These are phyloP conservation scores for Cheilinus undulatus DNA, from an alignment of 2,113 vertebrate genomes.

Conservation along the genomic window DNA sequence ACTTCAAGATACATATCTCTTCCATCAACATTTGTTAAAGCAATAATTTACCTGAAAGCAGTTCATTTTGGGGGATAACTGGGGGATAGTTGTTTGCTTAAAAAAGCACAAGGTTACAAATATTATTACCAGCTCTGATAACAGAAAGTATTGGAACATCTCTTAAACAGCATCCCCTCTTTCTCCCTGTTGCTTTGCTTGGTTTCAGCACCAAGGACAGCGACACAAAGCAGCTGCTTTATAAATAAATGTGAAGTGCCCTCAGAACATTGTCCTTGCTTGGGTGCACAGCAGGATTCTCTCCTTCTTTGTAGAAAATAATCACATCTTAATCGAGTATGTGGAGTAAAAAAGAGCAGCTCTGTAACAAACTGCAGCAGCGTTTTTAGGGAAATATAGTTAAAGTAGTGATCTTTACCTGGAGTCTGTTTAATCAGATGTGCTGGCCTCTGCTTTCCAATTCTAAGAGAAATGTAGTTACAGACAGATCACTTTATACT, in stretches of 20 bases:
- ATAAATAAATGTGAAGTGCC: constrained; percentile 33
- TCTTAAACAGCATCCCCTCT: not conserved
- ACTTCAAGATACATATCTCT: no score
- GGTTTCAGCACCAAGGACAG: constrained; percentile 62
- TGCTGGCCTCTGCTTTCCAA: constrained; percentile 42
- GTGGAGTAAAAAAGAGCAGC: constrained; percentile 35
- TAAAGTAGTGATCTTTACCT: constrained; percentile 37
- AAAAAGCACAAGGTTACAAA: no score
- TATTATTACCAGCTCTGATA: not conserved
- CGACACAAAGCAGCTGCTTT: constrained; percentile 18
- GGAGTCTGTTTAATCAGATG: constrained; percentile 58
- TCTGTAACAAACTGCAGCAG: constrained; percentile 38
- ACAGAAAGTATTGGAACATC: no score
- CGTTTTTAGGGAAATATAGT: constrained; percentile 35
- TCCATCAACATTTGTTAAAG: no score
- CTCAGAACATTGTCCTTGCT: constrained; percentile 38
- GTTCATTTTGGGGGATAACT: no score
- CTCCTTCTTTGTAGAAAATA: constrained; percentile 31
- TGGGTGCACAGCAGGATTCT: constrained; percentile 12
- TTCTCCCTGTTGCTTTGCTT: no score
- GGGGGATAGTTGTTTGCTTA: no score
- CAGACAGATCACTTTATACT: constrained; percentile 63
- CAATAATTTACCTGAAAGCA: no score
- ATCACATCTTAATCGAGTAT: constrained; percentile 41
- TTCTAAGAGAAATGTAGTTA: constrained; percentile 74